Conservation (phyloP, 1,140 invertebrate species). For the Ditylenchus dipsaci region DNA sequence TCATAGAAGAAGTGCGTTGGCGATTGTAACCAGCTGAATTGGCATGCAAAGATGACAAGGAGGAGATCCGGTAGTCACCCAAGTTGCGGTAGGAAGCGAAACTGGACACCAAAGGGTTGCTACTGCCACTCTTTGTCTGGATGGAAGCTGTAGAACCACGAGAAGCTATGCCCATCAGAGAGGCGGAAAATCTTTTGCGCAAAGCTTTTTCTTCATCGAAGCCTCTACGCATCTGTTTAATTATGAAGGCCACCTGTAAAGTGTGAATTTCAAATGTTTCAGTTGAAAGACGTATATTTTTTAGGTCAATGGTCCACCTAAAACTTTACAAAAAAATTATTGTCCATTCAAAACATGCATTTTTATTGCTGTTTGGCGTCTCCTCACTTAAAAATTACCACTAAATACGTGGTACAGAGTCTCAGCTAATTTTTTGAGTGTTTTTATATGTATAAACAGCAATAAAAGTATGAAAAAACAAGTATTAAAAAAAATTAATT, state of each 20-base stretch:
- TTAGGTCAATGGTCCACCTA: too few relatives aligned
- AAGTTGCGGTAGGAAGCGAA: background rate
- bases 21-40: background rate
- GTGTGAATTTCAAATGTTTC: slow-evolving; percentile 3
- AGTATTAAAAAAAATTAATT: too few relatives aligned
- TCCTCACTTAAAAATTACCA: too few relatives aligned
- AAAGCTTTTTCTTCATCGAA: slow-evolving; percentile 38
- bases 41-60: background rate
- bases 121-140: background rate
- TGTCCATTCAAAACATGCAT: background rate
- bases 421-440: too few relatives aligned
- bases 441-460: too few relatives aligned
- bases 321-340: background rate
- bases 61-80: background rate
- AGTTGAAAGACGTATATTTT: too few relatives aligned
- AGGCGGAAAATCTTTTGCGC: slow-evolving; percentile 38
- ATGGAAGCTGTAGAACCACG: background rate
- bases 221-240: slow-evolving; percentile 39
- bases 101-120: background rate
- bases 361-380: too few relatives aligned
- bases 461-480: too few relatives aligned
- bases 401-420: too few relatives aligned
- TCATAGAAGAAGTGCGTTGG: background rate
- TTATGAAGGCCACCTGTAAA: slow-evolving; percentile 36
- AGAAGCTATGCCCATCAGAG: slow-evolving; percentile 27